phyloP scores from a whole-genome alignment of 1,140 invertebrate species.

The Choristoneura fumiferana region DNA sequence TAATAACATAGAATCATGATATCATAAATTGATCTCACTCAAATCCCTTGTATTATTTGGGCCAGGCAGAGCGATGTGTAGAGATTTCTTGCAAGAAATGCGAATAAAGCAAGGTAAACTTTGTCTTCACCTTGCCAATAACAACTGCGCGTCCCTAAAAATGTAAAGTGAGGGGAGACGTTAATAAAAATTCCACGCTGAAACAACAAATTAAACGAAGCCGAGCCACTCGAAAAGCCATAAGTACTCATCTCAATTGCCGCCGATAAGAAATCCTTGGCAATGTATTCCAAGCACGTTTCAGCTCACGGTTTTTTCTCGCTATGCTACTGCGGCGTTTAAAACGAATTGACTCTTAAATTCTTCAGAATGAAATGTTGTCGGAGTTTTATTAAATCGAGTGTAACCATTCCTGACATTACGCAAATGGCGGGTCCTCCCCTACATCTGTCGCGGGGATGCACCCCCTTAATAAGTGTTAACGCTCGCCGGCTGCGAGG shows the following conservation, averaged over 20 bases:
- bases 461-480: constrained; percentile 78
- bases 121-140: constrained; percentile 50
- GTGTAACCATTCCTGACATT: constrained; percentile 77
- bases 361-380: constrained; percentile 76
- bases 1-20: constrained; percentile 26
- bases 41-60: background rate
- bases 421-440: constrained; percentile 75
- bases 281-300: constrained; percentile 75
- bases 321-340: constrained; percentile 67
- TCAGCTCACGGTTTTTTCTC: constrained; percentile 72
- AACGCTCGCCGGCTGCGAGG: constrained; percentile 74
- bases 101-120: constrained; percentile 39
- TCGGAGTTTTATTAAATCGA: constrained; percentile 78
- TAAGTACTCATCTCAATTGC: constrained; percentile 79
- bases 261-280: constrained; percentile 75
- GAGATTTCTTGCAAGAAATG: constrained; percentile 22
- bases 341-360: constrained; percentile 77
- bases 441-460: constrained; percentile 76
- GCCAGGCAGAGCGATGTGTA: background rate
- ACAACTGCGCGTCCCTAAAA: constrained; percentile 47
- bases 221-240: constrained; percentile 76
- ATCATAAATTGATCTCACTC: constrained; percentile 24
- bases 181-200: constrained; percentile 77
- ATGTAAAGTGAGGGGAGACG: constrained; percentile 69
- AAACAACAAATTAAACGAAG: constrained; percentile 79